Evolutionary conservation across 2,113 vertebrate species (phyloP).

Genomic region (Pteronura brasiliensis): DNA sequence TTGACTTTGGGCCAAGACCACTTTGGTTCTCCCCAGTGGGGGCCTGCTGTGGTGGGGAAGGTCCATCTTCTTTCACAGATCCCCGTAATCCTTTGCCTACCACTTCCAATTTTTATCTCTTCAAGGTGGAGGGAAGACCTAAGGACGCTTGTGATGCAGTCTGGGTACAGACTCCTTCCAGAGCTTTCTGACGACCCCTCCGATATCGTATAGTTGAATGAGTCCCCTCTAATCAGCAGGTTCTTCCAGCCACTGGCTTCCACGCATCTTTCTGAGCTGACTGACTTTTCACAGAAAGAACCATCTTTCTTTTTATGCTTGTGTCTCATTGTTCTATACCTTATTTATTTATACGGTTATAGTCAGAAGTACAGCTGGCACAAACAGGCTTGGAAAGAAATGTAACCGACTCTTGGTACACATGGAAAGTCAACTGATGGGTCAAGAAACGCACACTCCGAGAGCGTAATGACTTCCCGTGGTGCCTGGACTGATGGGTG

Average conservation of each 20-base stretch:
- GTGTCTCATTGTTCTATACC: neutral
- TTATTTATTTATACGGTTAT: neutral
- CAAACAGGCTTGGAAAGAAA: neutral
- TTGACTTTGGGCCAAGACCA: too few relatives aligned
- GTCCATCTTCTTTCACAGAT: neutral
- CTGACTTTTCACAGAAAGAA: neutral
- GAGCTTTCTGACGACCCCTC: neutral
- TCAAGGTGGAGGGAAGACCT: neutral
- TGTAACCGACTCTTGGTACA: neutral
- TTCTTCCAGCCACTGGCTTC: neutral
- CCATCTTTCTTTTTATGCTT: neutral
- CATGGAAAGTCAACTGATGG: accelerated
- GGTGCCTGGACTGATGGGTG: accelerated
- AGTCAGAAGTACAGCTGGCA: neutral
- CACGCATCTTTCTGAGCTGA: neutral
- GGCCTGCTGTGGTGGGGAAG: neutral
- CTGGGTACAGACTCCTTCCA: neutral
- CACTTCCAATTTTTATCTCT: neutral
- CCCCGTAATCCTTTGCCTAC: neutral
- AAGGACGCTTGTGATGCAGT: neutral
- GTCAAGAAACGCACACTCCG: accelerated
- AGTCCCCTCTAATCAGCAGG: neutral
- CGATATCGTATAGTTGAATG: neutral
- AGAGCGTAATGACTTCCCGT: accelerated
- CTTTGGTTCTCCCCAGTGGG: neutral